These are phyloP conservation scores for Xerus rutilus DNA, from an alignment of 2,797 vertebrate species.

Conservation along the genomic window DNA sequence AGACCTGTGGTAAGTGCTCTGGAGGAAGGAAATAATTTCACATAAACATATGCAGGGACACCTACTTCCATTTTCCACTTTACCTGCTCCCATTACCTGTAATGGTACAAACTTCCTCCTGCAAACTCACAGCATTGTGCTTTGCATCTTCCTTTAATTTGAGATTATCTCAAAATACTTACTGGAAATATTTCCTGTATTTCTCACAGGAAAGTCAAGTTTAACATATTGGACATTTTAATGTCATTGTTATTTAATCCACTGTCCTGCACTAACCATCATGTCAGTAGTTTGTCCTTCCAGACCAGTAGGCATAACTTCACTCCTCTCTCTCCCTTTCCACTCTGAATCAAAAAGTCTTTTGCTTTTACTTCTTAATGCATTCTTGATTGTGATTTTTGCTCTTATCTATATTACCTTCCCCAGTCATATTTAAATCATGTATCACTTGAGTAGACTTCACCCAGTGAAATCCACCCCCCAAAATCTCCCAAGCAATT, in stretches of 20 bases:
- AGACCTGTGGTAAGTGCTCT: slow-evolving; percentile 27
- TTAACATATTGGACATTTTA: not conserved
- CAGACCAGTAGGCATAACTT: not conserved
- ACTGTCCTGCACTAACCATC: rapidly evolving
- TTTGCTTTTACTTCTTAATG: not conserved
- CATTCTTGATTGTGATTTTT: not conserved
- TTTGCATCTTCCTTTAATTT: not conserved
- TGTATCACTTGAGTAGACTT: not conserved
- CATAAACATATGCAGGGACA: not conserved
- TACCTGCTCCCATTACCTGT: not conserved
- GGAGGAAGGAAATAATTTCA: slow-evolving; percentile 39
- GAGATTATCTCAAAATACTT: not conserved
- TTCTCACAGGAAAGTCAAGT: not conserved
- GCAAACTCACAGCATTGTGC: not conserved
- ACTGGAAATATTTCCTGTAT: not conserved
- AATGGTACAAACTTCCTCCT: not conserved
- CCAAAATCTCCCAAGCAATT: not conserved
- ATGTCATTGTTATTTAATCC: not conserved
- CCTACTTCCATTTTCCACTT: not conserved
- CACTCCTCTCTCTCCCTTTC: not conserved
- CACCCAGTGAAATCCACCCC: not conserved
- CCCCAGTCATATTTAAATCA: not conserved
- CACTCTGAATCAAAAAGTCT: not conserved
- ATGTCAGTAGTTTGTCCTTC: not conserved
- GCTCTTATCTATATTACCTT: not conserved